phyloP scores from a whole-genome alignment of 2,113 vertebrate species.

The Brienomyrus brachyistius region DNA sequence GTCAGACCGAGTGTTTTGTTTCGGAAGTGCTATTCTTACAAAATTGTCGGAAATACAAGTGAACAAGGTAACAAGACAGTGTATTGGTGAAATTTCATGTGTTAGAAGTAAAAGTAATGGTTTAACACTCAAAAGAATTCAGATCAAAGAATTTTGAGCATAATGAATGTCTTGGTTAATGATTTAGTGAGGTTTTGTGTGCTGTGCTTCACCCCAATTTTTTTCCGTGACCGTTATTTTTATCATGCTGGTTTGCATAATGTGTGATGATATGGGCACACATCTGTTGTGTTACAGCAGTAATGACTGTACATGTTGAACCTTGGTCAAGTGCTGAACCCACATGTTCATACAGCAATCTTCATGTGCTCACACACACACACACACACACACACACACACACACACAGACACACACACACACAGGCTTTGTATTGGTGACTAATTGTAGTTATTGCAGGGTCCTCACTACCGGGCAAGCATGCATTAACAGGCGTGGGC shows the following conservation, averaged over 20 bases:
- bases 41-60: neutral
- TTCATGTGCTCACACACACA: neutral
- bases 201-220: neutral
- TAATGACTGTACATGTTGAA: neutral
- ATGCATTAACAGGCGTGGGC: neutral
- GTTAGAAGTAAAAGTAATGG: neutral
- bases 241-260: neutral
- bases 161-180: neutral
- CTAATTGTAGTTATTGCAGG: neutral
- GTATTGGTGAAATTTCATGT: neutral
- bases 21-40: neutral
- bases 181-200: neutral
- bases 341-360: neutral
- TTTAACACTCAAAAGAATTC: neutral
- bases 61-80: neutral
- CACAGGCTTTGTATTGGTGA: neutral
- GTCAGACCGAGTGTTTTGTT: neutral
- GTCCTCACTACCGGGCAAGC: neutral
- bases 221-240: neutral
- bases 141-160: neutral
- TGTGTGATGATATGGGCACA: neutral
- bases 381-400: neutral
- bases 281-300: neutral
- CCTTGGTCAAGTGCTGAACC: neutral
- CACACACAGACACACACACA: neutral